phyloP scores from a whole-genome alignment of 2,888 invertebrate genomes.

The Polietes domitor region DNA sequence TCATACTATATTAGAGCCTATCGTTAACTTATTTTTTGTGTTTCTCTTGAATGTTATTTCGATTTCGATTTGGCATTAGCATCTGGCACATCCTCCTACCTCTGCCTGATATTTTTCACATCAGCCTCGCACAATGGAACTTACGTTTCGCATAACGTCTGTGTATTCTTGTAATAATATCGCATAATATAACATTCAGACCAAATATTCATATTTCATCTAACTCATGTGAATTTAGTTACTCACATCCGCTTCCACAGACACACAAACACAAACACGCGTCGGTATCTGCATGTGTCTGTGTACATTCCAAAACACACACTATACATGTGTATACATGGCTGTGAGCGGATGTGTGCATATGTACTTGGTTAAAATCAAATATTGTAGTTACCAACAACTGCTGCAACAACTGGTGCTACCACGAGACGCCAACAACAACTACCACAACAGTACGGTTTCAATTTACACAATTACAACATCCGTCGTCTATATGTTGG shows the following conservation, averaged over 20 bases:
- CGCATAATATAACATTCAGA: constrained; percentile 3
- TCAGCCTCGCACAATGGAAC: neutral
- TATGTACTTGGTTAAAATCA: constrained; percentile 4
- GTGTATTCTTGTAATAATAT: constrained; percentile 8
- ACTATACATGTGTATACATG: neutral
- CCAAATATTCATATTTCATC: constrained; percentile 24
- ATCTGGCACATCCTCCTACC: no score
- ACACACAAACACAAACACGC: neutral
- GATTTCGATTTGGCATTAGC: no score
- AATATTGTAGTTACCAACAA: constrained; percentile 24
- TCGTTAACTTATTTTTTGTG: no score
- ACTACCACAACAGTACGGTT: neutral
- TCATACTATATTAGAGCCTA: no score
- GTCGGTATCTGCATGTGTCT: no score
- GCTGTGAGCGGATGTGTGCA: neutral
- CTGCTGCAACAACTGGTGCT: neutral
- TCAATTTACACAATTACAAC: constrained; percentile 34
- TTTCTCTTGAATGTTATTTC: no score
- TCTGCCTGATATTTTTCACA: neutral
- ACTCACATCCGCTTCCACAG: neutral
- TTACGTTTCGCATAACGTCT: neutral
- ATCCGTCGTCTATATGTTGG: constrained; percentile 1
- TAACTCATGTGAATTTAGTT: neutral
- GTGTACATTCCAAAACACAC: no score
- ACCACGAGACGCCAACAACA: neutral